Base-by-base conservation (phyloP, 2,888 invertebrate species). In the Cephus pygmeus region DNA sequence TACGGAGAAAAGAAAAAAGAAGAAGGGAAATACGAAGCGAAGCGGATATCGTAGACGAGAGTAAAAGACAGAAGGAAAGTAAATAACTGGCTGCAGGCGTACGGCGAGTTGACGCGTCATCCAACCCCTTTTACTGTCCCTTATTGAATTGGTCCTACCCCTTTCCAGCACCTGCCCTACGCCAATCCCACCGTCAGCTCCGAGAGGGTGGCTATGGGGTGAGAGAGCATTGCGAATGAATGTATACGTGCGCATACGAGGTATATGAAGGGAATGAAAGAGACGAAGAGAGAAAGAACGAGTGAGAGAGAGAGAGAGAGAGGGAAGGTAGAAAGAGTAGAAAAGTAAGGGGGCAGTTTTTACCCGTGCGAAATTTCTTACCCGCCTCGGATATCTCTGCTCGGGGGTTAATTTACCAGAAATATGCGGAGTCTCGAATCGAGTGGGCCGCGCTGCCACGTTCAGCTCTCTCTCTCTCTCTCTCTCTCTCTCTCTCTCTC, bases 91-190 rank as follows among this genome's bases (percentile, higher is more conserved):
- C 9, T 31, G 40, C 12, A 31, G 75, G 9, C 73, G 34, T 69
- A 69, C 30, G 75, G 76, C 34, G 73, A 69, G 74, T 82, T 69
- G 78, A 78, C 81, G 83, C 82, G 83, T 82, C 83, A 83, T 83
- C 83, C 83, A 83, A 82, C 78, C 81, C 82, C 82, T 80, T 82
- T 81, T 81, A 31, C 71, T 33, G 82, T 69, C 81, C 79, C 87
- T 87, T 87, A 87, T 87, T 86, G 86, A 87, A 87, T 87, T 84
- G 86, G 86, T 83, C 86, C 84, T 83, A 79, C 79, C 79, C 80
- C 81, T 77, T 69, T 81, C 78, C 79, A 75, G 76, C 78, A 76
- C 71, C 71, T 33, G 40, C 40, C 40, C 40, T 56, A 56, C 15
- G 15, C 40, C 40, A 15, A 56, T 56, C 23, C 40, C 40, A 56